Evolutionary conservation across 2,888 invertebrate genomes (phyloP), one percentile per base, ranked within the genome.

Genomic region (Tillus elongatus): DNA sequence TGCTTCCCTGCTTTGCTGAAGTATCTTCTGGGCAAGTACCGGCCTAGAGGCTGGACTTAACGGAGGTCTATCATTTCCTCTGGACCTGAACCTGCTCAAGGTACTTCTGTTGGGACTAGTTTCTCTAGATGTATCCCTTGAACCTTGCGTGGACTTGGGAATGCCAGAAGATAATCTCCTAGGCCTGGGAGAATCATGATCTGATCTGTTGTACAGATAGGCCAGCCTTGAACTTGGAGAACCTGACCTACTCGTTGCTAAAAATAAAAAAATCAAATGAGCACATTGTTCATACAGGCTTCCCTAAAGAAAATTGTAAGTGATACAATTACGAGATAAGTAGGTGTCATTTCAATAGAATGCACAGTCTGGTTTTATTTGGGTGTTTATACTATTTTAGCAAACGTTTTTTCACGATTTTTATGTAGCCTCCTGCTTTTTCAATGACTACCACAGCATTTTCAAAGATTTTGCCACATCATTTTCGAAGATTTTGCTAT

Each of bases 201-300:
- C 62, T 2, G 58, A 47, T 36, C 74, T 71, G 46, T 77, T 77
- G 13, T 79, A 82, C 39, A 78, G 72, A 57, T 86, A 86, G 39
- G 79, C 78, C 46, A 83, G 66, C 43, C 90, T 79, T 1, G 92
- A 88, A 38, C 91, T 88, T 0, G 96, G 95, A 1, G 95, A 95
- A 35, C 89, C 89, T 3, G 92, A 92, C 27, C 96, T 74, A 50
- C 93, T 93, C 32, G 89, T 87, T 4, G 96, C 91, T 91, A 68
- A 40, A 51, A 46, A 44, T 44, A 39, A 35, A 15, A 24, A 13
- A n/a, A n/a, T n/a, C n/a, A n/a, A n/a, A n/a, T n/a, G n/a, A n/a
- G n/a, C n/a, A n/a, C n/a, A 39, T 31, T 19, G n/a, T n/a, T n/a
- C n/a, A n/a, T n/a, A n/a, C n/a, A n/a, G n/a, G n/a, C n/a, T n/a